Conservation (phyloP, 2,113 vertebrate genomes). For the Lasiurus cinereus region DNA sequence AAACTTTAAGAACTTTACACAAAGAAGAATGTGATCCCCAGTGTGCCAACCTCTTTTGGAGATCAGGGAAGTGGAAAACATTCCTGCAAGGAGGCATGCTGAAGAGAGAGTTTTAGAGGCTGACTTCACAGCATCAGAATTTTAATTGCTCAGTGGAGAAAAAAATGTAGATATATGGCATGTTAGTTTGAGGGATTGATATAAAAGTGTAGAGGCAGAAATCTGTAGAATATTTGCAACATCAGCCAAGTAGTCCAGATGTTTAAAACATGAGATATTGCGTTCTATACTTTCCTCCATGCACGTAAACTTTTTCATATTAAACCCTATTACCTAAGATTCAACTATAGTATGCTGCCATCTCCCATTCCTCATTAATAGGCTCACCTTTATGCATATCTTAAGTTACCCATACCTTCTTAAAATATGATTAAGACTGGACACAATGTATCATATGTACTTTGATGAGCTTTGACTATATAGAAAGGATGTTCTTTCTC, state of each 20-base stretch:
- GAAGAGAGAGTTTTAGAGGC: background rate
- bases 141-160: background rate
- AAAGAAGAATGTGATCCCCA: background rate
- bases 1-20: background rate
- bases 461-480: background rate
- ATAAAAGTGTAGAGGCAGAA: background rate
- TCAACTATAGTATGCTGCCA: background rate
- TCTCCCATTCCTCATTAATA: background rate
- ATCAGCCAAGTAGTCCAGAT: background rate
- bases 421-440: background rate
- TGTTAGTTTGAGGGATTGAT: background rate
- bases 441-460: background rate
- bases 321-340: background rate
- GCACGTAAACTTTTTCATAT: background rate
- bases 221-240: background rate
- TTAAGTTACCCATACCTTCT: background rate
- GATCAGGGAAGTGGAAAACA: background rate
- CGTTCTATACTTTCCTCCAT: background rate
- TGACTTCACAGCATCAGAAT: background rate
- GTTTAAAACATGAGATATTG: background rate
- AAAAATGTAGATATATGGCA: background rate
- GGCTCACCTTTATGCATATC: background rate
- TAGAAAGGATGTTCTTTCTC: background rate
- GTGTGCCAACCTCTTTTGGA: background rate
- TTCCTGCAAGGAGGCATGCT: background rate